Evolutionary conservation across 2,888 invertebrate species (phyloP).

Genomic region (Synergus gifuensis): DNA sequence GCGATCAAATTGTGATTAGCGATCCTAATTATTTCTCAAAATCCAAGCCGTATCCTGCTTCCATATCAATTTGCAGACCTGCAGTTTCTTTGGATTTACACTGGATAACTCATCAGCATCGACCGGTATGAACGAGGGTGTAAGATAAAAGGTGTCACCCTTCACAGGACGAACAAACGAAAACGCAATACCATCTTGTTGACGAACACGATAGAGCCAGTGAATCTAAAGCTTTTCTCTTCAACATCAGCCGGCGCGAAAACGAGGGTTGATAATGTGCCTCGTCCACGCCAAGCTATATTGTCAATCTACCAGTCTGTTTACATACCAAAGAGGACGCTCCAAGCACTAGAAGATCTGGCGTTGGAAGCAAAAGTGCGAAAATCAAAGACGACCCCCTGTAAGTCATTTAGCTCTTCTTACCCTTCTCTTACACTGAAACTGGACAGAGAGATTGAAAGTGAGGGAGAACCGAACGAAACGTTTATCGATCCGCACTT

Average conservation of each 20-base stretch:
- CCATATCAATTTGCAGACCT: constrained; percentile 8
- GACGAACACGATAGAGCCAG: constrained; percentile 10
- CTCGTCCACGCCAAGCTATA: constrained; percentile 24
- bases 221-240: constrained; percentile 36
- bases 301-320: constrained; percentile 41
- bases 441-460: constrained; percentile 31
- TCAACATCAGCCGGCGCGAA: constrained; percentile 14
- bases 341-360: constrained; percentile 29
- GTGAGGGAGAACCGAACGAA: neutral
- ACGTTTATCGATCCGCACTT: neutral
- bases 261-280: constrained; percentile 38
- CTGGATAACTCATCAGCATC: constrained; percentile 37
- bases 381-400: constrained; percentile 27
- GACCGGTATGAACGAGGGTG: constrained; percentile 28
- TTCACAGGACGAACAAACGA: constrained; percentile 8
- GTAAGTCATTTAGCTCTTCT: neutral
- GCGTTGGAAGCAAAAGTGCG: constrained; percentile 16
- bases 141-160: constrained; percentile 29
- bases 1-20: neutral
- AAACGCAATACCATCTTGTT: constrained; percentile 31
- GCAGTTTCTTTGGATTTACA: neutral
- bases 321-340: constrained; percentile 37
- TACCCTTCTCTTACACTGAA: constrained; percentile 5
- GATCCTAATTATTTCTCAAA: neutral
- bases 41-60: neutral